These are phyloP conservation scores for Andinoacara biseriatus DNA, from an alignment of 2,113 vertebrate species.

Conservation along the genomic window DNA sequence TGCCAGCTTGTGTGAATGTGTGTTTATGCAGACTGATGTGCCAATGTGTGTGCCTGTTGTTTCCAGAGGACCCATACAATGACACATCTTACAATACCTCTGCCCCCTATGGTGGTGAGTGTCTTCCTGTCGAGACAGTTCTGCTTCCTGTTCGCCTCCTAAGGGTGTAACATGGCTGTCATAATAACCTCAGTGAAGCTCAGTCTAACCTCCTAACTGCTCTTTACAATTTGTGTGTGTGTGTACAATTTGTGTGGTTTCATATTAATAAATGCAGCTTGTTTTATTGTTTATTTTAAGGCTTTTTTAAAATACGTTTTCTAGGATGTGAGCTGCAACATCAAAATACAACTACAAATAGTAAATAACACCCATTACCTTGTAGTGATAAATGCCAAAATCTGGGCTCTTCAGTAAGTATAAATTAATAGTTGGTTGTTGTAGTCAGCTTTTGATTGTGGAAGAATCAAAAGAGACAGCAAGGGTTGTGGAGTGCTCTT, in stretches of 20 bases:
- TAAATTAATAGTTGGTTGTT: not conserved
- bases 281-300: not conserved
- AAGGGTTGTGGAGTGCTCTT: not conserved
- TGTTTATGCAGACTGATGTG: constrained; percentile 29
- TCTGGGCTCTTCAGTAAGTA: not conserved
- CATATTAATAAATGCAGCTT: not conserved
- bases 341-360: not conserved
- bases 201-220: constrained; percentile 33
- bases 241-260: not conserved
- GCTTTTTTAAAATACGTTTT: not conserved
- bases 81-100: constrained; percentile 90
- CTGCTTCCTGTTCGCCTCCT: constrained; percentile 12
- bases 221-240: not conserved
- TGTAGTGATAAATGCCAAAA: not conserved
- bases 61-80: constrained; percentile 93
- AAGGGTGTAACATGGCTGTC: constrained; percentile 78
- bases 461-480: not conserved
- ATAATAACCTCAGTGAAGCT: constrained; percentile 36
- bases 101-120: constrained; percentile 95
- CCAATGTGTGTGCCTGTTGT: constrained; percentile 65
- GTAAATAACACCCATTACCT: not conserved
- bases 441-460: not conserved
- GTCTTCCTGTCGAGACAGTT: constrained; percentile 53
- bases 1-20: not conserved
- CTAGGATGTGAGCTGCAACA: not conserved